These are phyloP conservation scores for Chymomyza amoena DNA, from an alignment of 2,888 invertebrate genomes.

Conservation along the genomic window DNA sequence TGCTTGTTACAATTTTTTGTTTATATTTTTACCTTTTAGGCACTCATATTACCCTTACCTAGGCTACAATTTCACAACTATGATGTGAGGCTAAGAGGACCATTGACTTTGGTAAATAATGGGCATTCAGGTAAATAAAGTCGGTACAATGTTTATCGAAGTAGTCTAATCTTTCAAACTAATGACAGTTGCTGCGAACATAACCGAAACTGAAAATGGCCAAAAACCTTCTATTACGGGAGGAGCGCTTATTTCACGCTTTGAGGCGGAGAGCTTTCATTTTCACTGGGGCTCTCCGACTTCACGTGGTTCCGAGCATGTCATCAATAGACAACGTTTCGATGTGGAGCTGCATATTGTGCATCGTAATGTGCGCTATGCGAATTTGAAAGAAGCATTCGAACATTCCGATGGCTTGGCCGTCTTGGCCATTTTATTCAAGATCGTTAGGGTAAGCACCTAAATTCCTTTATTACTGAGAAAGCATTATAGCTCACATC, in stretches of 20 bases:
- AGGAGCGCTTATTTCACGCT: slow-evolving; percentile 50
- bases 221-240: slow-evolving; percentile 59
- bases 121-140: slow-evolving; percentile 81
- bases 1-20: neutral
- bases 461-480: neutral
- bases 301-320: slow-evolving; percentile 82
- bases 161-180: neutral
- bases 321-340: slow-evolving; percentile 77
- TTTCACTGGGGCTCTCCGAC: slow-evolving; percentile 87
- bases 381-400: slow-evolving; percentile 80
- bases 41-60: slow-evolving; percentile 40
- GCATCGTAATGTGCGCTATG: slow-evolving; percentile 82
- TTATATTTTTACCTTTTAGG: slow-evolving; percentile 34
- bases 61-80: slow-evolving; percentile 79
- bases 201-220: slow-evolving; percentile 57
- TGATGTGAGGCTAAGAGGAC: slow-evolving; percentile 81
- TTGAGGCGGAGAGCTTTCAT: slow-evolving; percentile 63
- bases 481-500: neutral
- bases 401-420: slow-evolving; percentile 81
- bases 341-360: slow-evolving; percentile 84
- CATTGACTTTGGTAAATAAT: slow-evolving; percentile 82
- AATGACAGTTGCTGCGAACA: slow-evolving; percentile 50
- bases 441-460: slow-evolving; percentile 36
- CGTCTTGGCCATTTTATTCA: slow-evolving; percentile 82
- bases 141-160: neutral